These are phyloP conservation scores for Dipodomys ordii DNA, from an alignment of 2,113 vertebrate species.

Conservation along the genomic window DNA sequence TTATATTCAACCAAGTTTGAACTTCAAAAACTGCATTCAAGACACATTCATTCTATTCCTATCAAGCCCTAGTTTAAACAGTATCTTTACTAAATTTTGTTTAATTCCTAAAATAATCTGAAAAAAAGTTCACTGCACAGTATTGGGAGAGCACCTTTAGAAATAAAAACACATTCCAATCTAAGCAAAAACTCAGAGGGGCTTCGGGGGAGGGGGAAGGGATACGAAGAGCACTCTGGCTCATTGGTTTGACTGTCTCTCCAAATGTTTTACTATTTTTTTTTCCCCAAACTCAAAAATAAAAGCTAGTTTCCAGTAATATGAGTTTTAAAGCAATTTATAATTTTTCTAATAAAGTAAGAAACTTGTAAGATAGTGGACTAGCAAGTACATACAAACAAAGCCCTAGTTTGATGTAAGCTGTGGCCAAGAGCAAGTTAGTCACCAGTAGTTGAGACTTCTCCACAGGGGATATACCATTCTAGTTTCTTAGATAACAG, in stretches of 20 bases:
- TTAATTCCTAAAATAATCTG: neutral
- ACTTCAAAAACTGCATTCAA: neutral
- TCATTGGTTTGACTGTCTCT: neutral
- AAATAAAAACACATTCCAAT: neutral
- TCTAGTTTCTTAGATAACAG: neutral
- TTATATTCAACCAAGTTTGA: neutral
- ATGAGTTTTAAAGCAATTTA: neutral
- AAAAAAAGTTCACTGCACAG: neutral
- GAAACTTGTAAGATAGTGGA: neutral
- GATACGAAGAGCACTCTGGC: neutral
- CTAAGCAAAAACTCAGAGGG: no score
- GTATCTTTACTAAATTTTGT: neutral
- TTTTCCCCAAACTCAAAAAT: neutral
- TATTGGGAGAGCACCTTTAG: neutral
- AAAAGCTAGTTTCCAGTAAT: neutral
- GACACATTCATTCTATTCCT: neutral
- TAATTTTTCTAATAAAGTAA: neutral
- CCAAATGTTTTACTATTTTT: neutral
- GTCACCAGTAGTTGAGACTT: neutral
- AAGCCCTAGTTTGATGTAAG: neutral
- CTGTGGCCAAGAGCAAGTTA: neutral
- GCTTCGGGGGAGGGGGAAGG: neutral
- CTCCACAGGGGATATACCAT: accelerated
- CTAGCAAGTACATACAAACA: neutral
- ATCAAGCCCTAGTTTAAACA: neutral